phyloP scores from a whole-genome alignment of 2,113 vertebrate genomes.

The Callospermophilus lateralis region DNA sequence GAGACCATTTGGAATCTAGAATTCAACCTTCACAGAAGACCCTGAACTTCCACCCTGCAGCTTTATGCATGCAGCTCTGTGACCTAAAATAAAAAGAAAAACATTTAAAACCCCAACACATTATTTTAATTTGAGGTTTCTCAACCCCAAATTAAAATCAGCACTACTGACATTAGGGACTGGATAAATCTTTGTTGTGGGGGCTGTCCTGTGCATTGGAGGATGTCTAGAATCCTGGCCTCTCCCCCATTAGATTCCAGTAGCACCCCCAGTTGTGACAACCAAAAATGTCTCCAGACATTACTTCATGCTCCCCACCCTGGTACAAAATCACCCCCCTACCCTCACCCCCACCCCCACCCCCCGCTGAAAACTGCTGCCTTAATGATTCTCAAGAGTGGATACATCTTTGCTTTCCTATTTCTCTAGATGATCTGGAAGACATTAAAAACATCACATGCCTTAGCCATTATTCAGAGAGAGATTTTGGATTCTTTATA shows the following conservation, averaged over 20 bases:
- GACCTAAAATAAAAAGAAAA: slow-evolving; percentile 52
- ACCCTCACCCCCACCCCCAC: too few relatives aligned
- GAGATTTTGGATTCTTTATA: slow-evolving; percentile 47
- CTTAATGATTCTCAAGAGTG: slow-evolving; percentile 22
- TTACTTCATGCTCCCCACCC: slow-evolving; percentile 45
- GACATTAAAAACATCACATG: slow-evolving; percentile 73
- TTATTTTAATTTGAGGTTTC: slow-evolving; percentile 75
- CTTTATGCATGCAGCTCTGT: not conserved
- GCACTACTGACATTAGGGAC: slow-evolving; percentile 33
- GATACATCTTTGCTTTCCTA: slow-evolving; percentile 54
- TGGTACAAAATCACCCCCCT: not conserved
- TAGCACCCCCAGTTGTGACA: slow-evolving; percentile 54
- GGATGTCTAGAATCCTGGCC: not conserved
- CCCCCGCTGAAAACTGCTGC: slow-evolving; percentile 22
- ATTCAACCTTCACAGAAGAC: not conserved
- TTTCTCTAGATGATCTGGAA: slow-evolving; percentile 74
- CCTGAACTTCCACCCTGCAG: not conserved
- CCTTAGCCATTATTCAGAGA: slow-evolving; percentile 31
- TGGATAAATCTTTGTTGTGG: slow-evolving; percentile 9
- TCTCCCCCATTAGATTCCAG: slow-evolving; percentile 60
- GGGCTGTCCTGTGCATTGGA: not conserved
- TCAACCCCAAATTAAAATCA: slow-evolving; percentile 61
- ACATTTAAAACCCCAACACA: slow-evolving; percentile 43
- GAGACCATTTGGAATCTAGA: not conserved
- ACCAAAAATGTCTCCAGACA: slow-evolving; percentile 63